Evolutionary conservation across 1,140 invertebrate species (phyloP), one percentile per base, ranked within the genome.

Genomic region (Prorops nasuta): DNA sequence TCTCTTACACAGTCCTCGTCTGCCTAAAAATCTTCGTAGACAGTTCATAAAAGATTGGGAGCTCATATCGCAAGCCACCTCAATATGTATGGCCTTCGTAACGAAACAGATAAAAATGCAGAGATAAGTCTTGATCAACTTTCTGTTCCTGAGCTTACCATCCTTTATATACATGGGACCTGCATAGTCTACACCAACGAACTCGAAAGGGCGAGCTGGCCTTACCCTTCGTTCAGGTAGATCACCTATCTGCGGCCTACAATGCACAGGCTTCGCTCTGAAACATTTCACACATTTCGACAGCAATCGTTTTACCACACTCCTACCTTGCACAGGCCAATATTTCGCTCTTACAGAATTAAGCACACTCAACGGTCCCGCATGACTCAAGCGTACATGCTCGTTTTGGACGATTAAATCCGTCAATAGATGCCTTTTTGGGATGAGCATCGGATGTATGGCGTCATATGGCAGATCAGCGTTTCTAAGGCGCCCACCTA

Each of bases 181-280:
- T 3, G 65, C 69, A 52, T 59, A 77, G 56, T 79, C 74, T 0
- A 75, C 63, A 0, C 69, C 76, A 2, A 50, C 53, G 12, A 66
- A 44, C 34, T 48, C 54, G 54, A 79, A 79, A 6, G 69, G 67
- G 14, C 55, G 40, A 1, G 51, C 20, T 6, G 55, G 51, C 1
- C 39, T 64, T 1, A 66, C 43, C 19, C 74, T 35, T 17, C 40
- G 12, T 4, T 19, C 7, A 3, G 72, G 76, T 41, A 77, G 44
- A 39, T 72, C 50, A 3, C 59, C 68, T 71, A 75, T 73, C 2
- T 66, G 31, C 35, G 57, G 55, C 9, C 45, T 39, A n/a, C 45
- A 41, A 18, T 42, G 22, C 31, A 36, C 18, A 16, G 52, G 49
- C n/a, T 50, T 47, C 9, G 47, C 12, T 22, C 49, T 31, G 36